Evolutionary conservation across 2,797 vertebrate genomes (phyloP).

Genomic region (Aplochiton taeniatus): DNA sequence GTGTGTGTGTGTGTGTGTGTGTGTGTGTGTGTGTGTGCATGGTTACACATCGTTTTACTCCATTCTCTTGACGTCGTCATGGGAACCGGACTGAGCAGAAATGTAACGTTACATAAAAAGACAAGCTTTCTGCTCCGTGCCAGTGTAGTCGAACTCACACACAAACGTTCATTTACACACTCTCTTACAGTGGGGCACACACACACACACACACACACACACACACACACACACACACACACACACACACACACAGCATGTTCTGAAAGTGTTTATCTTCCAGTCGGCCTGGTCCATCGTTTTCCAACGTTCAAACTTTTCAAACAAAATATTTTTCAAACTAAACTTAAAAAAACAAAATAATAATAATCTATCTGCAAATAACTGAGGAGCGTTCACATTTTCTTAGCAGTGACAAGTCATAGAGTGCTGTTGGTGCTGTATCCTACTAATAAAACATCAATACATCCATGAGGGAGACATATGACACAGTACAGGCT

Average conservation of each 20-base stretch:
- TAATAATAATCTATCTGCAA: no score
- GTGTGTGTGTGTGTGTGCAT: conserved; percentile 27
- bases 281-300: no score
- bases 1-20: conserved; percentile 44
- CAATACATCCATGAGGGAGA: no score
- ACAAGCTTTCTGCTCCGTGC: conserved; percentile 35
- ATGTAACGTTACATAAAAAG: conserved; percentile 33
- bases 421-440: no score
- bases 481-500: no score
- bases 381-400: no score
- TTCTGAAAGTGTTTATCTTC: no score
- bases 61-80: conserved; percentile 31
- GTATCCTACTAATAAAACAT: no score
- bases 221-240: conserved; percentile 10
- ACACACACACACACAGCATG: conserved; percentile 8
- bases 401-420: no score
- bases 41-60: conserved; percentile 32
- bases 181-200: background rate
- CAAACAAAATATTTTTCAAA: no score
- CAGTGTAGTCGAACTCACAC: conserved; percentile 21
- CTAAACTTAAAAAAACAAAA: no score
- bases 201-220: conserved; percentile 10
- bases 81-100: conserved; percentile 11
- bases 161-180: background rate
- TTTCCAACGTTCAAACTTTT: no score